Evolutionary conservation across 2,888 invertebrate genomes (phyloP).

Genomic region (Ochropleura leucogaster): DNA sequence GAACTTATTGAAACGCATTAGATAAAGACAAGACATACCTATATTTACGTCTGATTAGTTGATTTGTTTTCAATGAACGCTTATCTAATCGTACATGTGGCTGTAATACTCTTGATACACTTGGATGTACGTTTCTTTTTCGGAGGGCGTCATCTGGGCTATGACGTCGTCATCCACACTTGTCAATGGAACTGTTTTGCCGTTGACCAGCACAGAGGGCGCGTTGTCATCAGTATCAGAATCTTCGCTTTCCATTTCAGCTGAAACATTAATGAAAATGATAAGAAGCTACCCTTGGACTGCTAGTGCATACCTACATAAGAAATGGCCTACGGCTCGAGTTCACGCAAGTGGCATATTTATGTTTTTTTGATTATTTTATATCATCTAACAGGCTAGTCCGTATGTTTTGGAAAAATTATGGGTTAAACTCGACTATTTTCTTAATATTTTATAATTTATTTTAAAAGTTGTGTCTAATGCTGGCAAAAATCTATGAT

Average conservation of each 20-base stretch:
- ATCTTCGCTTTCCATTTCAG: conserved; percentile 93
- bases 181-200: conserved; percentile 94
- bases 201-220: conserved; percentile 95
- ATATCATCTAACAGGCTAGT: too few relatives aligned
- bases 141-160: conserved; percentile 96
- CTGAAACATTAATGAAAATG: conserved; percentile 78
- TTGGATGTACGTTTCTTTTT: conserved; percentile 98
- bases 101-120: conserved; percentile 98
- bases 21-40: conserved; percentile 53
- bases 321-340: neutral
- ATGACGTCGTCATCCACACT: conserved; percentile 97
- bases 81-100: conserved; percentile 94
- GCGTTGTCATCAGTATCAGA: conserved; percentile 95
- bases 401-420: too few relatives aligned
- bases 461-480: too few relatives aligned
- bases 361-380: too few relatives aligned
- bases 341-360: too few relatives aligned
- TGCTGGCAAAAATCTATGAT: too few relatives aligned
- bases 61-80: conserved; percentile 60
- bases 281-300: neutral
- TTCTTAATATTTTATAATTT: too few relatives aligned
- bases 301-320: neutral
- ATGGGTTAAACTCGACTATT: too few relatives aligned
- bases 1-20: conserved; percentile 33
- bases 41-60: conserved; percentile 57